Evolutionary conservation across 1,140 invertebrate genomes (phyloP).

Genomic region (Ptiloglossa arizonensis): DNA sequence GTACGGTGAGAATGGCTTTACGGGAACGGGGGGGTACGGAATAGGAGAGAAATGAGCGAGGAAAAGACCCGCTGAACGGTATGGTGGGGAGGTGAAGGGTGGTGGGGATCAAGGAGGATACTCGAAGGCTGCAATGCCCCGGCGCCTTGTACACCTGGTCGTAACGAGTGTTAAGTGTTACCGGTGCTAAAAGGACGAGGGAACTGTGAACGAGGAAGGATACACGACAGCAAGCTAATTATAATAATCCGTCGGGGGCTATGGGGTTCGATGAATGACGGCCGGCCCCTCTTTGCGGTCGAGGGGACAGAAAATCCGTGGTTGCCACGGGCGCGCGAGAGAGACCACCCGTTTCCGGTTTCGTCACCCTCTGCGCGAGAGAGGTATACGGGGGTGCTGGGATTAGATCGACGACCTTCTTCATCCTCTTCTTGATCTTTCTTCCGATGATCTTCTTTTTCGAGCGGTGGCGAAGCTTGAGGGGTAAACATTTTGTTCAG

Average conservation of each 20-base stretch:
- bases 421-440: too few species aligned
- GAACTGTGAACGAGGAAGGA: slow-evolving; percentile 38
- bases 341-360: too few species aligned
- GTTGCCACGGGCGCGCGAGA: slow-evolving; percentile 1
- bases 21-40: slow-evolving; percentile 17
- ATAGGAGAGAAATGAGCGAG: slow-evolving; percentile 37
- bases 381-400: too few species aligned
- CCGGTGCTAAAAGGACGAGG: slow-evolving; percentile 34
- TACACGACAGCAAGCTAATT: slow-evolving; percentile 60
- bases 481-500: too few species aligned
- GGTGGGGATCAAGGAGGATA: neutral
- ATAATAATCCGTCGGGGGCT: slow-evolving; percentile 51
- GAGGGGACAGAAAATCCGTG: slow-evolving; percentile 39
- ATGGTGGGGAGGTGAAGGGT: slow-evolving; percentile 21
- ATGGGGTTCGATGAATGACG: slow-evolving; percentile 40
- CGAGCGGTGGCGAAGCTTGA: too few species aligned
- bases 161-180: slow-evolving; percentile 61
- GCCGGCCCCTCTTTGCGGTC: slow-evolving; percentile 21
- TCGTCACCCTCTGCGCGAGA: too few species aligned
- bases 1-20: slow-evolving; percentile 13
- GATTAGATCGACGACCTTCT: too few species aligned
- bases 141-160: slow-evolving; percentile 53
- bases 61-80: too few species aligned
- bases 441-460: too few species aligned
- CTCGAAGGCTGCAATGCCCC: slow-evolving; percentile 41